A percentile compares a stretch with the other conserved stretches of the same genome.
phyloP scores from a whole-genome alignment of 2,113 vertebrate species.

The Cyprinus carpio region DNA sequence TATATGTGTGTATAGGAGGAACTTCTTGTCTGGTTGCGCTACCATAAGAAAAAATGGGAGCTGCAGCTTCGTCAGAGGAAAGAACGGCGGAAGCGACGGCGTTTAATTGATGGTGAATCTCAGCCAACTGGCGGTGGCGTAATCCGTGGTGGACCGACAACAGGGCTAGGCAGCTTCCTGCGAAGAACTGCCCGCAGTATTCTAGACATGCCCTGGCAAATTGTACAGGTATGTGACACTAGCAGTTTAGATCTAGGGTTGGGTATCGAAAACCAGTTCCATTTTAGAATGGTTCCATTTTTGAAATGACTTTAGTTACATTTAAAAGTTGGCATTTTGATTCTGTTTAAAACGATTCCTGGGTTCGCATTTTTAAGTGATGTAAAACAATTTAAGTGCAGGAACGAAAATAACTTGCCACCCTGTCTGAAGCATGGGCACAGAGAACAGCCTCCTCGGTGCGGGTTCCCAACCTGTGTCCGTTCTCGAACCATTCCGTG shows the following conservation, averaged over 20 bases:
- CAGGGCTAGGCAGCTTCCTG: conserved; percentile 86
- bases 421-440: too few species aligned
- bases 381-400: too few species aligned
- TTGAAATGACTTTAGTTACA: too few species aligned
- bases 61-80: conserved; percentile 90
- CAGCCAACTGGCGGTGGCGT: conserved; percentile 68
- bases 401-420: too few species aligned
- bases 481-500: too few species aligned
- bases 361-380: too few species aligned
- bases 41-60: conserved; percentile 98
- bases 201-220: conserved; percentile 95
- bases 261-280: not conserved
- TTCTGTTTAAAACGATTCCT: too few species aligned
- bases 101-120: conserved; percentile 72
- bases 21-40: conserved; percentile 86
- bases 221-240: conserved; percentile 83
- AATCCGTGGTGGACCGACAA: conserved; percentile 76
- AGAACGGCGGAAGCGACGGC: conserved; percentile 81
- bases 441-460: too few species aligned
- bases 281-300: too few species aligned
- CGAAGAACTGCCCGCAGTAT: conserved; percentile 87
- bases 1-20: conserved; percentile 77
- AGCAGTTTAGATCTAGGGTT: not conserved
- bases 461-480: too few species aligned
- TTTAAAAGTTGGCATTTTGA: too few species aligned